Percentiles rank a stretch among this genome's conserved stretches.
Evolutionary conservation across 2,888 invertebrate genomes (phyloP).

Genomic region (Lamproptera curius): DNA sequence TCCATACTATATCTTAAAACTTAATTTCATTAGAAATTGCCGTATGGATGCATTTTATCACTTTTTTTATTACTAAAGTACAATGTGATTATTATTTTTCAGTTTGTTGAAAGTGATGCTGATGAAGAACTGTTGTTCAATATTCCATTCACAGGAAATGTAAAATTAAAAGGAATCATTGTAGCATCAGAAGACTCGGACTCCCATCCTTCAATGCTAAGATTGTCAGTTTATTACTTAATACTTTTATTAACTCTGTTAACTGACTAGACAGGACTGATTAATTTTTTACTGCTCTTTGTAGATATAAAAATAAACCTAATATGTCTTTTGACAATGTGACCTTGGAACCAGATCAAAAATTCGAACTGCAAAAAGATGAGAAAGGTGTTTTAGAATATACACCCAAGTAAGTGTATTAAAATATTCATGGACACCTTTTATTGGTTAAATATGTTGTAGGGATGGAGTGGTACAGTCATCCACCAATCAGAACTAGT

Average conservation of each 20-base stretch:
- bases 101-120: conserved; percentile 97
- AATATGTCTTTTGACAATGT: conserved; percentile 97
- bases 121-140: conserved; percentile 98
- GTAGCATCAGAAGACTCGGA: conserved; percentile 93
- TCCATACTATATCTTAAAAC: too few relatives aligned
- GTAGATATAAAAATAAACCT: conserved; percentile 94
- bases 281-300: conserved; percentile 26
- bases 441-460: too few relatives aligned
- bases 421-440: too few relatives aligned
- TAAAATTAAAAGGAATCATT: conserved; percentile 96
- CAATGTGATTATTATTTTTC: conserved; percentile 38
- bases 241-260: too few relatives aligned
- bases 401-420: conserved; percentile 86
- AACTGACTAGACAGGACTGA: too few relatives aligned
- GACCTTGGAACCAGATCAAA: conserved; percentile 86
- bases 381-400: conserved; percentile 90
- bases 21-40: too few relatives aligned
- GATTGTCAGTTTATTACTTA: conserved; percentile 83
- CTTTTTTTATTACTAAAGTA: too few relatives aligned
- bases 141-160: conserved; percentile 96
- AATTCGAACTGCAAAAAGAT: conserved; percentile 91
- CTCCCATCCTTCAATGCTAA: conserved; percentile 90
- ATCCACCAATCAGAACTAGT: too few relatives aligned
- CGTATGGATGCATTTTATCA: too few relatives aligned
- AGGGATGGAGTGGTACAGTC: too few relatives aligned